Base-by-base conservation (phyloP, 2,797 vertebrate genomes). In the Trachops cirrhosus region DNA sequence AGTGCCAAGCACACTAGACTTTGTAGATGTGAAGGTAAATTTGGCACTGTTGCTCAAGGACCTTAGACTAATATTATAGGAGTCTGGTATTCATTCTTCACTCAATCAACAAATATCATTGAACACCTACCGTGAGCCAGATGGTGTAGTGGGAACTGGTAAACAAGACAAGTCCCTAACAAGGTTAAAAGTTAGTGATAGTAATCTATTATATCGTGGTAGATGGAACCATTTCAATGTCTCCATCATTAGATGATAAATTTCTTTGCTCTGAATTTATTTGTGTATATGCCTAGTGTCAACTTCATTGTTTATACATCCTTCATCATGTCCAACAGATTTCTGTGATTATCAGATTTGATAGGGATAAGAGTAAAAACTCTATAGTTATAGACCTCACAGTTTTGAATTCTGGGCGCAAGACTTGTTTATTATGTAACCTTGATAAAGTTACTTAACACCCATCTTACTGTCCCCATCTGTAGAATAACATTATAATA, bases 161-260 rank as follows among this genome's bases (percentile, higher is more conserved):
- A 94, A 97, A 91, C 46, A 95, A 96, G 57, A 86, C 12, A 86
- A 86, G 54, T 89, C 70, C 50, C 86, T 96, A 92, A 91, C 34
- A 95, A 96, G 52, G 52, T 89, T 93, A 68, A 93, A 97, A 92
- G 68, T 74, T 91, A 89, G 29, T 71, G 67, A 64, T 83, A 62
- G 67, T 71, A 59, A 75, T 74, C 44, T 67, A 14, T 41, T 54
- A 50, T 70, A 54, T 93, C 75, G 24, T 71, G 41, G 22, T 74
- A 94, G 82, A 67, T 6, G 86, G 71, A 85, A 96, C 74, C 24
- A 52, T 74, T 82, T 90, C 44, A 75, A 18, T 85, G 29, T 95
- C 70, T 87, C 44, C 37, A 71, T 86, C 46, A 37, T 74, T 73
- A 95, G 46, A 71, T 80, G 67, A 73, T 14, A 54, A 11, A 86